A percentile compares a stretch with the other conserved stretches of the same genome.
Conservation (phyloP, 2,888 invertebrate species). For the Tenthredo notha region DNA sequence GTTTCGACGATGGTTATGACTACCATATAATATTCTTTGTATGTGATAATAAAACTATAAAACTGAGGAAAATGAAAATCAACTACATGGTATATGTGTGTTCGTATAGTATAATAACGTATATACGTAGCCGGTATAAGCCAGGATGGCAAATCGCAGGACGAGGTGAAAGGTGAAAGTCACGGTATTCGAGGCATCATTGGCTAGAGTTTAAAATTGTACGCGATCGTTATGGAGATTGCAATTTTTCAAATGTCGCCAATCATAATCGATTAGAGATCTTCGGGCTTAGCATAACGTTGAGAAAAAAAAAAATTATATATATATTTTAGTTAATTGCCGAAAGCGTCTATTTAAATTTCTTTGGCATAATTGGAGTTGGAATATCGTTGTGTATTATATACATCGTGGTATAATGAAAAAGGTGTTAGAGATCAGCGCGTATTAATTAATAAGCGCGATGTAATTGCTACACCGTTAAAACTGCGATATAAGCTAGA, state of each 20-base stretch:
- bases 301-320: no score
- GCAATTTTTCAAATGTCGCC: constrained; percentile 45
- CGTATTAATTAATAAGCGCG: constrained; percentile 31
- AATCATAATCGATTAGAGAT: constrained; percentile 40
- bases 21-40: background rate
- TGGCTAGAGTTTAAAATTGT: background rate
- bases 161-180: constrained; percentile 78
- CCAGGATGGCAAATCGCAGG: constrained; percentile 62
- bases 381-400: background rate
- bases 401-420: background rate
- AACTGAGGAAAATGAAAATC: constrained; percentile 2
- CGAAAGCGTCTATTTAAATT: constrained; percentile 7
- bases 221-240: constrained; percentile 38
- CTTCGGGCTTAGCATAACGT: background rate
- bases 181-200: constrained; percentile 56
- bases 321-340: background rate
- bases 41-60: constrained; percentile 21
- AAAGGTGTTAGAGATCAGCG: constrained; percentile 5
- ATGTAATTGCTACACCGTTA: constrained; percentile 34
- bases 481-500: constrained; percentile 6
- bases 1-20: background rate
- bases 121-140: background rate
- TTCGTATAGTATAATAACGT: background rate
- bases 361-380: background rate
- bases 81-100: background rate